Conservation (phyloP, 1,140 invertebrate species). For the Neodiprion lecontei region DNA sequence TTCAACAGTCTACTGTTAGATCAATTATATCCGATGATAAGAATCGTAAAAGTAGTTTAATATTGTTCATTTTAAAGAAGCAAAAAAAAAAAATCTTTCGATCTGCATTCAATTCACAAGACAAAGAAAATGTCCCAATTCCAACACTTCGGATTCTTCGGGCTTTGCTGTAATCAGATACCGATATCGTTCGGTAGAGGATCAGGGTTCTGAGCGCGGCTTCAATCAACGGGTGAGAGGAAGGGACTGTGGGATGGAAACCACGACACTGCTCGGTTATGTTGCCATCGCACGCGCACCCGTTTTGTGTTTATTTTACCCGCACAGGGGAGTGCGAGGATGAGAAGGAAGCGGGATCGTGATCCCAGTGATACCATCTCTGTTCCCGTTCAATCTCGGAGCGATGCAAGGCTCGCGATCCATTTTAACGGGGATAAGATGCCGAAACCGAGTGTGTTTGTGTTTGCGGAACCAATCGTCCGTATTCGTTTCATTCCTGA, state of each 20-base stretch:
- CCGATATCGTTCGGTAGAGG: neutral
- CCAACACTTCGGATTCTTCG: no score
- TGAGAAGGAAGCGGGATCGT: neutral
- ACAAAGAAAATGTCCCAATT: no score
- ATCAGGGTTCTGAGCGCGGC: neutral
- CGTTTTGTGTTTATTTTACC: neutral
- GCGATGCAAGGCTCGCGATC: neutral
- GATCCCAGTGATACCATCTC: neutral
- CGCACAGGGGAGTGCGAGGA: neutral
- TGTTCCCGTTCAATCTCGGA: neutral
- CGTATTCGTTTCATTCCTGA: no score
- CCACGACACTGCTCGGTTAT: neutral
- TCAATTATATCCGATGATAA: constrained; percentile 12
- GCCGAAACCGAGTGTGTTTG: no score
- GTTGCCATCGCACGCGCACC: neutral
- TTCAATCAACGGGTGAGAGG: neutral
- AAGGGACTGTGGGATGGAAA: neutral
- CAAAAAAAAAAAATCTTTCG: no score
- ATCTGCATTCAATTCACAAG: no score
- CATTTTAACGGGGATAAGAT: no score
- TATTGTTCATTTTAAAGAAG: no score
- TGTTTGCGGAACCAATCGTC: no score
- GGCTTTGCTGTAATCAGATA: neutral
- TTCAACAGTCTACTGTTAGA: constrained; percentile 25
- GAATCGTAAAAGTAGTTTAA: no score